These are phyloP conservation scores for Hybognathus amarus DNA, from an alignment of 2,797 vertebrate genomes.

Conservation along the genomic window DNA sequence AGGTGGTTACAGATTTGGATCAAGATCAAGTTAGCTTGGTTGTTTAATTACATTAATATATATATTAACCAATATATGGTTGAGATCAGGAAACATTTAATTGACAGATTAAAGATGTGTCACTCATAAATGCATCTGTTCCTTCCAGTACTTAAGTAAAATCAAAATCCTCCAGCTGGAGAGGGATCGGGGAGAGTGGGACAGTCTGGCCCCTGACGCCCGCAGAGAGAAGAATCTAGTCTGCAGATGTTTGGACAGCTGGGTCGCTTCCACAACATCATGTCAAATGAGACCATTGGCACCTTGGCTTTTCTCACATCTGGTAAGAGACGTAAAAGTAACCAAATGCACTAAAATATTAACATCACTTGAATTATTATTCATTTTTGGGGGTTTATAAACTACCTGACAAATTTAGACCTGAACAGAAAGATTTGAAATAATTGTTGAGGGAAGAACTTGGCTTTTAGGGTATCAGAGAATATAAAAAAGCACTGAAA, in stretches of 20 bases:
- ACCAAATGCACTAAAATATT: slow-evolving; percentile 28
- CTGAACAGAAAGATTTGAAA: slow-evolving; percentile 2
- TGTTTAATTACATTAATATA: background rate
- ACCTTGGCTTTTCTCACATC: slow-evolving; percentile 97
- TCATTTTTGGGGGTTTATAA: background rate
- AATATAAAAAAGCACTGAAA: slow-evolving; percentile 10
- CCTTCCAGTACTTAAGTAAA: slow-evolving; percentile 93
- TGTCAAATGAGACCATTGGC: slow-evolving; percentile 98
- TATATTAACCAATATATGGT: background rate
- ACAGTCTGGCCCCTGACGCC: slow-evolving; percentile 85
- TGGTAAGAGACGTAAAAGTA: slow-evolving; percentile 76
- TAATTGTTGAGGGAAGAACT: background rate
- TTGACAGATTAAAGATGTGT: slow-evolving; percentile 8
- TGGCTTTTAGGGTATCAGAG: background rate
- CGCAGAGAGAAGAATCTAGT: slow-evolving; percentile 92
- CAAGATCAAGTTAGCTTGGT: background rate
- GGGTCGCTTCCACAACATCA: slow-evolving; percentile 98
- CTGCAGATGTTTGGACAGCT: slow-evolving; percentile 97
- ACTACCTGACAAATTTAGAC: background rate
- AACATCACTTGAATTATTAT: slow-evolving; percentile 5
- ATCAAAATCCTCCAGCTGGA: slow-evolving; percentile 98
- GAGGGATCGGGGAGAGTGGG: slow-evolving; percentile 93
- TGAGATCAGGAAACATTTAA: background rate
- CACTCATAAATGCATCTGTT: slow-evolving; percentile 27
- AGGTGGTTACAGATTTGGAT: background rate